A percentile compares a stretch with the other conserved stretches of the same genome.
These are phyloP conservation scores for Noctilio leporinus DNA, from an alignment of 2,113 vertebrate genomes.

Conservation along the genomic window DNA sequence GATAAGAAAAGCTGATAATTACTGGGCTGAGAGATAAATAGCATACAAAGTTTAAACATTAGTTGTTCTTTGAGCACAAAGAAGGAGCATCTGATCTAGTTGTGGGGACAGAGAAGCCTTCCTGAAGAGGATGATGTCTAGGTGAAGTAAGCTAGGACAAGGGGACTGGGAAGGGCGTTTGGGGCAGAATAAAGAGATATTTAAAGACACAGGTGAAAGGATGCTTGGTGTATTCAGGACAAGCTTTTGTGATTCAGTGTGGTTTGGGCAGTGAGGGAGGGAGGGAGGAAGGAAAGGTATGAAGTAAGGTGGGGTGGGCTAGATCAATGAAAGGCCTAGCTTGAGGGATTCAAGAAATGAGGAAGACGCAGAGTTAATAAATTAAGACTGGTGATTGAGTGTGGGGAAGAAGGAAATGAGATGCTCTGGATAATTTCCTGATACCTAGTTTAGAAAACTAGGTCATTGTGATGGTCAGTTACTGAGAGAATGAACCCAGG, in stretches of 20 bases:
- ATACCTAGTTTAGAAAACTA: background rate
- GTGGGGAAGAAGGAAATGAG: background rate
- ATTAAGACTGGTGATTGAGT: background rate
- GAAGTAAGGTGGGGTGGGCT: background rate
- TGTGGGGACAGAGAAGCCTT: background rate
- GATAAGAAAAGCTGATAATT: background rate
- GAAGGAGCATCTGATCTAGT: background rate
- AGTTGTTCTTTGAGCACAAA: background rate
- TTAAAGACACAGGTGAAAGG: background rate
- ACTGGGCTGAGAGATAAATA: background rate
- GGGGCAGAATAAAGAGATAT: background rate
- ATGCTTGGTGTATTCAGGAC: background rate
- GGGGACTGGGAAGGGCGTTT: background rate
- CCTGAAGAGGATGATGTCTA: background rate
- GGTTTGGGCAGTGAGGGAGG: background rate
- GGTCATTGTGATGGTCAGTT: background rate
- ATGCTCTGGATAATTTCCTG: background rate
- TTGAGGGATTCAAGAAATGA: background rate
- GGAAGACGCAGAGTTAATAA: background rate
- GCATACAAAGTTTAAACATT: background rate
- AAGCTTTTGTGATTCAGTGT: background rate
- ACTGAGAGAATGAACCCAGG: background rate
- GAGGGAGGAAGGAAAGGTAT: background rate
- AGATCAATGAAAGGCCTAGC: background rate
- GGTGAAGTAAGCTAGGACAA: background rate